Conservation (phyloP, 2,113 vertebrate genomes). For the Malurus elegans region DNA sequence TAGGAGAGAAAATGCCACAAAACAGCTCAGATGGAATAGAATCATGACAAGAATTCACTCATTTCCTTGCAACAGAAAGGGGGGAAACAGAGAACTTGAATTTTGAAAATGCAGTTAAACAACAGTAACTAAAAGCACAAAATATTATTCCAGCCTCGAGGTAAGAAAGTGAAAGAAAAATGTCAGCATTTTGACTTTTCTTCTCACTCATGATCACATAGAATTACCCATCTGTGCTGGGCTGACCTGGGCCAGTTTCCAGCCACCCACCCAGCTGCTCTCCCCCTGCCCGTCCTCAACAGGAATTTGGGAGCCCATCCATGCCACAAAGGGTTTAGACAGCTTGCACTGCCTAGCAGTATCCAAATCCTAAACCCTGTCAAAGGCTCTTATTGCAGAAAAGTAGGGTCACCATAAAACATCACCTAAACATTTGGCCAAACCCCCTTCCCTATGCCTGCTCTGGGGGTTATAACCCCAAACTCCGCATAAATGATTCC, state of each 20-base stretch:
- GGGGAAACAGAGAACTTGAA: not conserved
- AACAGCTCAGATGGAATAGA: not conserved
- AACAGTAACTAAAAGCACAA: not conserved
- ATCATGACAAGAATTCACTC: not conserved
- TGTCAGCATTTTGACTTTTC: not conserved
- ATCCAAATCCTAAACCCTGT: not conserved
- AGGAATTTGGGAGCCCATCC: not conserved
- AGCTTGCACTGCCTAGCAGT: not conserved
- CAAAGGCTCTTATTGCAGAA: not conserved
- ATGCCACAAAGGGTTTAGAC: not conserved
- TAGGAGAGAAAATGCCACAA: not conserved
- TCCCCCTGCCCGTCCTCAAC: not conserved
- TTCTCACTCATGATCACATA: not conserved
- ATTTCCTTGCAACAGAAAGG: not conserved
- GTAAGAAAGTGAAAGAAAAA: not conserved
- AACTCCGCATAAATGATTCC: not conserved
- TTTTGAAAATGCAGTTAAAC: not conserved
- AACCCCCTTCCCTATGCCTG: not conserved
- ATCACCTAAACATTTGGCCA: accelerated
- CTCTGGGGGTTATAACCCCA: not conserved
- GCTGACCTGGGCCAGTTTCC: not conserved
- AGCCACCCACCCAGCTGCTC: not conserved
- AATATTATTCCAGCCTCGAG: not conserved
- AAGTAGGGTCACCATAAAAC: not conserved
- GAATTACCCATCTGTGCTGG: not conserved